phyloP scores from a whole-genome alignment of 2,797 vertebrate species.

The Hydrocynus forskahlii region DNA sequence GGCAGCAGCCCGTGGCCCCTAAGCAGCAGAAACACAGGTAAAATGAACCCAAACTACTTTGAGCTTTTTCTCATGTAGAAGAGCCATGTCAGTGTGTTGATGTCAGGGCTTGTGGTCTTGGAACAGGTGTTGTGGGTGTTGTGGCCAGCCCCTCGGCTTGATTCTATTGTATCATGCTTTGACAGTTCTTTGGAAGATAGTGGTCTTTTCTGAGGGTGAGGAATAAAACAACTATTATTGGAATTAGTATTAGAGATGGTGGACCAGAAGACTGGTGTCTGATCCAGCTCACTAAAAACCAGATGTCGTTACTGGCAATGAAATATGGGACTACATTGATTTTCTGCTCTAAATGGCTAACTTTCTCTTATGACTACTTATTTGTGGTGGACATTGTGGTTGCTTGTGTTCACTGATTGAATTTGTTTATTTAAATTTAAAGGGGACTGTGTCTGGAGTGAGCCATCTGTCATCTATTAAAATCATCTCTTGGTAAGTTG shows the following conservation, averaged over 20 bases:
- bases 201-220: background rate
- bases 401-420: slow-evolving; percentile 22
- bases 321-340: background rate
- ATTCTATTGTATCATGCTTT: slow-evolving; percentile 42
- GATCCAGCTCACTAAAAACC: slow-evolving; percentile 15
- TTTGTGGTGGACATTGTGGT: background rate
- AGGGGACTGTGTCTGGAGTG: slow-evolving; percentile 72
- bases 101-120: slow-evolving; percentile 31
- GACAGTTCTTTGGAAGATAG: slow-evolving; percentile 41
- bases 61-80: slow-evolving; percentile 47
- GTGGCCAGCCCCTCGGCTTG: slow-evolving; percentile 4
- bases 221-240: background rate
- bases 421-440: slow-evolving; percentile 58
- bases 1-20: slow-evolving; percentile 75
- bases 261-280: background rate
- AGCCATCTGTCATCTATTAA: slow-evolving; percentile 65
- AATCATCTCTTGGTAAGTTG: slow-evolving; percentile 74
- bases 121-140: slow-evolving; percentile 49
- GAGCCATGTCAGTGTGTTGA: slow-evolving; percentile 28
- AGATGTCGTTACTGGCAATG: background rate
- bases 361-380: background rate
- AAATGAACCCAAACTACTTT: slow-evolving; percentile 63
- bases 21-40: slow-evolving; percentile 77
- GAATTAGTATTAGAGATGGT: background rate
- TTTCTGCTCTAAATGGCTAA: slow-evolving; percentile 13